Base-by-base conservation (phyloP, 1,140 invertebrate genomes). In the Rhynchophorus ferrugineus region DNA sequence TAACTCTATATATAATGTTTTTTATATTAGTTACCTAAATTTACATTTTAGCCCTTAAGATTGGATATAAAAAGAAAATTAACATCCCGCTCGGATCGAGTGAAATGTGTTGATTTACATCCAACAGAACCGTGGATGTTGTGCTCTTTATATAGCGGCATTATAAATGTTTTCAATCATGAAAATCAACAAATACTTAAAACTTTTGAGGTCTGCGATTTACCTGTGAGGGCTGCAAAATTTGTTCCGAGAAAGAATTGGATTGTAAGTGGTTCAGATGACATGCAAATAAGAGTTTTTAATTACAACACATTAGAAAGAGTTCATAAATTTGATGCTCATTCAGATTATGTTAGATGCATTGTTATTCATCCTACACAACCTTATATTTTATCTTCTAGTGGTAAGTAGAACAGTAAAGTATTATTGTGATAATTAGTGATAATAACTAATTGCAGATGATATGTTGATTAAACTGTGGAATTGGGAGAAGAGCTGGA, bases 401-500 rank as follows among this genome's bases (percentile, higher is more conserved):
- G 93, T 75, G 94, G 92, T 95, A 72, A 72, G 81, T 75, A 56
- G 14, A 33, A 35, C 5, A 19, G 33, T 36, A 11, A 19, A 22
- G 3, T 29, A 44, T 22, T 29, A 17, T 22, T 7, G 37, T 16
- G 17, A 17, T 8, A 20, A 22, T 13, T 37, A 22, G 11, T 11
- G n/a, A 34, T 3, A 48, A 5, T 48, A 22, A 42, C 16, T 6
- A 44, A 6, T 44, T 44, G 16, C 44, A 94, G 94, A 99, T 82
- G 97, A 99, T 68, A 95, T 99, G 89, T 73, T 92, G 18, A 98
- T 99, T 41, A 99, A 99, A 73, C 70, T 99, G 19, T 99, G 97
- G 97, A 98, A 99, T 71, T 99, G 96, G 96, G 96, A 99, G 19
- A 96, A 98, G 66, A 81, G 89, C 61, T 99, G 95, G 93, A 77